phyloP scores from a whole-genome alignment of 2,113 vertebrate species.

The Carlito syrichta region DNA sequence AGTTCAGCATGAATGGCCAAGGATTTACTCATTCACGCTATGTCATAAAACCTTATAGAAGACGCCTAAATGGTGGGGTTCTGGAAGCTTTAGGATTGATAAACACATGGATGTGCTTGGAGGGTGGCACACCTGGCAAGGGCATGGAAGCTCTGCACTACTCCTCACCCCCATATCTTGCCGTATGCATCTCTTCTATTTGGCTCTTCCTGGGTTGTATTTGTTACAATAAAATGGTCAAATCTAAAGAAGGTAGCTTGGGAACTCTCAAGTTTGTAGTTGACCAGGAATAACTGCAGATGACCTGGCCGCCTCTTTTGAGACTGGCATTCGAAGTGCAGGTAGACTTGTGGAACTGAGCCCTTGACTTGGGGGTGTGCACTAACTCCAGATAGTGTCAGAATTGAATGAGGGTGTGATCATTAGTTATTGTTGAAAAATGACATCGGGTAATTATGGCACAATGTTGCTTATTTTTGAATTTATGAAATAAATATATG shows the following conservation, averaged over 20 bases:
- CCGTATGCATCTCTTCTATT: accelerated
- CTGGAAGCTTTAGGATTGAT: background rate
- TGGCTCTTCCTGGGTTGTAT: background rate
- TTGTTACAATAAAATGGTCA: background rate
- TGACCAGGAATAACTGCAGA: background rate
- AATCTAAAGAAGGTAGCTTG: background rate
- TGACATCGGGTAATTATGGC: background rate
- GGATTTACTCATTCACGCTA: background rate
- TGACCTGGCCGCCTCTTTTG: background rate
- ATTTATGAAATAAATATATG: background rate
- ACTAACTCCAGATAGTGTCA: background rate
- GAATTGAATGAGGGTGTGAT: background rate
- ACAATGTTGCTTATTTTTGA: background rate
- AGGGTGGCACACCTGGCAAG: background rate
- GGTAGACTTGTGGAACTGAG: background rate
- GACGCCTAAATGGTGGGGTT: background rate
- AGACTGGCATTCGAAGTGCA: background rate
- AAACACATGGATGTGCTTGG: background rate
- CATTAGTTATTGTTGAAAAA: background rate
- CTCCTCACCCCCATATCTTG: accelerated
- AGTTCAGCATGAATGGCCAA: background rate
- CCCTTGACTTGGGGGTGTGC: background rate
- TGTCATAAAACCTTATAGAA: background rate
- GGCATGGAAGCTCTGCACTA: accelerated
- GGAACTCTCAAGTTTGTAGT: background rate